Percentiles rank a stretch among this genome's conserved stretches.
phyloP scores from a whole-genome alignment of 2,113 vertebrate species.

The Lynx canadensis region DNA sequence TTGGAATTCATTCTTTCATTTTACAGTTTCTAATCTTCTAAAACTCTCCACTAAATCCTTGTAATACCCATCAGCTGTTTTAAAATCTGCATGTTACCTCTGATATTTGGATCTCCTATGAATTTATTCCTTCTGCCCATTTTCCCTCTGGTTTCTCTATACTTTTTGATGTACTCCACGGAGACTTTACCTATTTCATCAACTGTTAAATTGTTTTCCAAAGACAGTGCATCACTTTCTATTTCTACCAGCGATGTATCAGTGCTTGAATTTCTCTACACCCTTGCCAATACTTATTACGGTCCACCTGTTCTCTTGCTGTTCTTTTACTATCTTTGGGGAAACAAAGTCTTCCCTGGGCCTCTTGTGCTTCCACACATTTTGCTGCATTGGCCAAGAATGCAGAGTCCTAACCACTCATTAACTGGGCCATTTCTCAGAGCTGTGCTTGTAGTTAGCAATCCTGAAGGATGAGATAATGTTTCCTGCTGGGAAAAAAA shows the following conservation, averaged over 20 bases:
- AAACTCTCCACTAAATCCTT: not conserved
- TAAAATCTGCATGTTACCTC: not conserved
- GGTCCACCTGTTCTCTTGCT: not conserved
- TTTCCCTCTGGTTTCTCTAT: not conserved
- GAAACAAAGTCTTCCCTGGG: not conserved
- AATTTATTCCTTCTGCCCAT: not conserved
- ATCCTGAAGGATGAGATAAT: not conserved
- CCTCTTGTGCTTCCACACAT: not conserved
- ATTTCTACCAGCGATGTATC: not conserved
- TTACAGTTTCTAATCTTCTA: not conserved
- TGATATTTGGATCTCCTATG: not conserved
- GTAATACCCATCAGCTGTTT: not conserved
- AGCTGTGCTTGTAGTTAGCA: not conserved
- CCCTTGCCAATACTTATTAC: not conserved
- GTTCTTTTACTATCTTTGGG: not conserved
- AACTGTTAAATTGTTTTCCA: not conserved
- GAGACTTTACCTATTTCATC: not conserved
- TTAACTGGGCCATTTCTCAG: not conserved
- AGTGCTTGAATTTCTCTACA: not conserved
- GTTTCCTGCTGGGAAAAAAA: not conserved
- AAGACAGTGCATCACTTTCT: not conserved
- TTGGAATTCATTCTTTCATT: not conserved
- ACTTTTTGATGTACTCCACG: not conserved
- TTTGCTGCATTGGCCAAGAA: not conserved
- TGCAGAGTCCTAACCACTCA: not conserved